phyloP scores from a whole-genome alignment of 2,888 invertebrate genomes.

The Dugesia japonica region DNA sequence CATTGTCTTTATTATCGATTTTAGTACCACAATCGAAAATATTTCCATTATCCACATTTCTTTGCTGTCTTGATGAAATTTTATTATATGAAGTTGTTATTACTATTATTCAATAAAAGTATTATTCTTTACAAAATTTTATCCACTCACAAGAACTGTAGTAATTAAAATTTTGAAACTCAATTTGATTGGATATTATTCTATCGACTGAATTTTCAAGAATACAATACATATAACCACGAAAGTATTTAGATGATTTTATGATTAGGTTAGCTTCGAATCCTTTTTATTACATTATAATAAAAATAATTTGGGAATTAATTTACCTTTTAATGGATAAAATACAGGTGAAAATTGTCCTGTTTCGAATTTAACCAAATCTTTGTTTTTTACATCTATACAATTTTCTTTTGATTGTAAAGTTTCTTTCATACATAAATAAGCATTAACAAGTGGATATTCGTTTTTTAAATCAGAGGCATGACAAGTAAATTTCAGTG shows the following conservation, averaged over 20 bases:
- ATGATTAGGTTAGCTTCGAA: background rate
- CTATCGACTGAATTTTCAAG: constrained; percentile 3
- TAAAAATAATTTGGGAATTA: background rate
- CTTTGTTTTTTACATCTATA: background rate
- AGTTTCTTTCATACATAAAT: background rate
- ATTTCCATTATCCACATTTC: background rate
- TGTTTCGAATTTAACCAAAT: background rate
- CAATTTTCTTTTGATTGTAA: background rate
- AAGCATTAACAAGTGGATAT: background rate
- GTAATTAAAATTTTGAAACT: background rate
- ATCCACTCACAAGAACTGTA: background rate
- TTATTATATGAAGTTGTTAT: background rate
- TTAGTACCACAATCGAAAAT: background rate
- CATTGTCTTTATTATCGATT: background rate
- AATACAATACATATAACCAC: background rate
- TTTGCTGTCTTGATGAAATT: background rate
- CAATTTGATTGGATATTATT: constrained; percentile 1
- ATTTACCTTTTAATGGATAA: background rate
- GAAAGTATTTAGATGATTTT: background rate
- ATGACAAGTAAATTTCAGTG: background rate
- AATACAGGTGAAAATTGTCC: background rate
- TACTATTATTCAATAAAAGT: background rate
- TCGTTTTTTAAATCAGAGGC: background rate
- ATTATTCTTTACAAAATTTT: no score
- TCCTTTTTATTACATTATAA: background rate